These are phyloP conservation scores for Hemistola chrysoprasaria DNA, from an alignment of 2,888 invertebrate species.

Conservation along the genomic window DNA sequence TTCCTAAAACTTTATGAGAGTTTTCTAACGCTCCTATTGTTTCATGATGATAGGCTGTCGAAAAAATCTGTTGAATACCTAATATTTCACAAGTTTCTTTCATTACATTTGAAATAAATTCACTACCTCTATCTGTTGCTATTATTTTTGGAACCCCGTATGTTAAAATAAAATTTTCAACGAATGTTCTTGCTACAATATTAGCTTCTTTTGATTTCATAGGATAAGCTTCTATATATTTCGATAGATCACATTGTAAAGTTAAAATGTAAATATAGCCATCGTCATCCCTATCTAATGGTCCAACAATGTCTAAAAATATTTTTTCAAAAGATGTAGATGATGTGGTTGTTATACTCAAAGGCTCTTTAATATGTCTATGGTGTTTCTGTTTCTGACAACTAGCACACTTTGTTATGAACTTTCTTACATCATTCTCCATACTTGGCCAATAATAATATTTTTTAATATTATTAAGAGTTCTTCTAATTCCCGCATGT, in stretches of 20 bases:
- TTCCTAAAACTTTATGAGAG: slow-evolving; percentile 15
- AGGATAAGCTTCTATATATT: slow-evolving; percentile 21
- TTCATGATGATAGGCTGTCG: slow-evolving; percentile 23
- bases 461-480: slow-evolving; percentile 25
- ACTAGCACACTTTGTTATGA: slow-evolving; percentile 18
- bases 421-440: slow-evolving; percentile 19
- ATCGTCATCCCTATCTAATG: slow-evolving; percentile 20
- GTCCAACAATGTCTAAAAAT: slow-evolving; percentile 19
- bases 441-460: slow-evolving; percentile 13
- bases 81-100: slow-evolving; percentile 19
- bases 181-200: slow-evolving; percentile 13
- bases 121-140: slow-evolving; percentile 17
- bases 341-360: slow-evolving; percentile 21
- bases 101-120: slow-evolving; percentile 16
- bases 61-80: slow-evolving; percentile 13
- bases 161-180: slow-evolving; percentile 18
- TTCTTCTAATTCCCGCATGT: slow-evolving; percentile 23
- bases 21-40: slow-evolving; percentile 16
- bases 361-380: slow-evolving; percentile 18
- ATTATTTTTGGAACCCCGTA: slow-evolving; percentile 10
- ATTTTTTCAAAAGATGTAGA: slow-evolving; percentile 24
- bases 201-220: slow-evolving; percentile 3
- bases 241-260: slow-evolving; percentile 28
- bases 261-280: slow-evolving; percentile 26
- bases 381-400: slow-evolving; percentile 20